Percentiles rank a stretch among this genome's conserved stretches.
phyloP scores from a whole-genome alignment of 2,888 invertebrate species.

The Ichneumoninae sp. region DNA sequence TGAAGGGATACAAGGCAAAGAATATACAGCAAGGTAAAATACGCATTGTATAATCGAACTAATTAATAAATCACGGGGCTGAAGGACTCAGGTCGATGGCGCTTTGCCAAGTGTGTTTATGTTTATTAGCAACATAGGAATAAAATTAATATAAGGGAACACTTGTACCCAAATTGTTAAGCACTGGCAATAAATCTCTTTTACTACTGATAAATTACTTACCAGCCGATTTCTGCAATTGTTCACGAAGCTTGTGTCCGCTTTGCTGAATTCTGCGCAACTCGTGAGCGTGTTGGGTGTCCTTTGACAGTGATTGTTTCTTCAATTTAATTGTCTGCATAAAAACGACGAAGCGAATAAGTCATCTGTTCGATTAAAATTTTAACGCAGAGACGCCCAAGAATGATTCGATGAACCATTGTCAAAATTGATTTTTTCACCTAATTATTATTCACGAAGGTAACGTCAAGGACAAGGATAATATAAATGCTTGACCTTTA shows the following conservation, averaged over 20 bases:
- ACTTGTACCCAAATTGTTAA: too few relatives aligned
- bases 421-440: neutral
- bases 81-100: too few relatives aligned
- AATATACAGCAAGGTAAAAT: neutral
- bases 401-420: neutral
- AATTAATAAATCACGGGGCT: neutral
- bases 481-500: neutral
- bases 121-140: too few relatives aligned
- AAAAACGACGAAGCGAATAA: slow-evolving; percentile 9
- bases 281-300: slow-evolving; percentile 75
- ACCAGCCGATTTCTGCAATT: slow-evolving; percentile 75
- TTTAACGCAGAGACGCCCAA: neutral
- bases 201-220: slow-evolving; percentile 23
- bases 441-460: neutral
- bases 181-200: too few relatives aligned
- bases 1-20: neutral
- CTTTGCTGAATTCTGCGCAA: slow-evolving; percentile 72
- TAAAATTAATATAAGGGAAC: too few relatives aligned
- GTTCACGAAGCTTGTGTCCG: slow-evolving; percentile 73
- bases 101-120: too few relatives aligned
- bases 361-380: neutral
- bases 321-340: slow-evolving; percentile 71
- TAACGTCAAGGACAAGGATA: neutral
- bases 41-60: neutral
- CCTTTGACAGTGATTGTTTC: slow-evolving; percentile 75